Evolutionary conservation across 2,113 vertebrate species (phyloP).

Genomic region (Megaceryle maxima): DNA sequence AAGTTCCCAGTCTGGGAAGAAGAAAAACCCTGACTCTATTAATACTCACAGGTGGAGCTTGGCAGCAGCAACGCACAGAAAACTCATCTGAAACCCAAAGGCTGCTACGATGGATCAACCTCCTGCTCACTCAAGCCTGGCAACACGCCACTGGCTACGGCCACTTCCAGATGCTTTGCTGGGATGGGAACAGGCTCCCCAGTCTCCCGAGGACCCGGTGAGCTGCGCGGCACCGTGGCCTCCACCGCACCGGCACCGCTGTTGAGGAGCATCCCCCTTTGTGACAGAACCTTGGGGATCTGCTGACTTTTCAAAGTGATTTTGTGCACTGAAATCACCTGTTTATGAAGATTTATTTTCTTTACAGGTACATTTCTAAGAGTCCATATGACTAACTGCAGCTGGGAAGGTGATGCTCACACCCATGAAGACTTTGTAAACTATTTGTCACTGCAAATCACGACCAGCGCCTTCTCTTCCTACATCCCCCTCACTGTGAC

Average conservation of each 20-base stretch:
- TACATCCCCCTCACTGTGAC: accelerated
- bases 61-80: background rate
- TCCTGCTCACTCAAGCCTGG: background rate
- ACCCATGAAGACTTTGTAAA: background rate
- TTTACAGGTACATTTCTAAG: background rate
- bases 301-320: background rate
- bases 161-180: background rate
- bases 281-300: background rate
- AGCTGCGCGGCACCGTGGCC: accelerated
- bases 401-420: background rate
- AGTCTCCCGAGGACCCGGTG: background rate
- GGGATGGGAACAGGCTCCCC: accelerated
- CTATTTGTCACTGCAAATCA: background rate
- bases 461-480: background rate
- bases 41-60: background rate
- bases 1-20: background rate
- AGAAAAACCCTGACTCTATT: background rate
- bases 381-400: accelerated
- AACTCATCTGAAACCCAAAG: background rate
- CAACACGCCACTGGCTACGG: background rate
- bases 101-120: background rate
- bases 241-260: background rate
- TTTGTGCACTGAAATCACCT: background rate
- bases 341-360: accelerated
- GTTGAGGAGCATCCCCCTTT: background rate